These are phyloP conservation scores for Plectrocnemia conspersa DNA, from an alignment of 1,140 invertebrate species.

Conservation along the genomic window DNA sequence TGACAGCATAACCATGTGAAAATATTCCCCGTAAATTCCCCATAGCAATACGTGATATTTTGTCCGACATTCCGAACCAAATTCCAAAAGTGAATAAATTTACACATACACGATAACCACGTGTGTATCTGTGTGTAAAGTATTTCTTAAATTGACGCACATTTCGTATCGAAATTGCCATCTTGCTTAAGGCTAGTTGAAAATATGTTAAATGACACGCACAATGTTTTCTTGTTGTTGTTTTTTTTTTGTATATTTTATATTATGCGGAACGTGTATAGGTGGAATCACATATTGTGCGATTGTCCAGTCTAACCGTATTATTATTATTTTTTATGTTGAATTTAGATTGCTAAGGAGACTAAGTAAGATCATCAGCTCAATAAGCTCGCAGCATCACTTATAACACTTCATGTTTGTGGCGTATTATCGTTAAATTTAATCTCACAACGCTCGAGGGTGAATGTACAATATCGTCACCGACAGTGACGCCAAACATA, in stretches of 20 bases:
- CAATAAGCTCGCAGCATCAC: slow-evolving; percentile 1
- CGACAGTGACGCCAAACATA: too few relatives aligned
- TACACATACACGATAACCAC: neutral
- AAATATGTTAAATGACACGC: too few relatives aligned
- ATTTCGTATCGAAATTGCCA: too few relatives aligned
- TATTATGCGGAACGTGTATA: neutral
- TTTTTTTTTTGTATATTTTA: neutral
- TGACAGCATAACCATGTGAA: slow-evolving; percentile 32
- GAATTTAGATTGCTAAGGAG: neutral
- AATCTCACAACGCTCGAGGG: slow-evolving; percentile 21
- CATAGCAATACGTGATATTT: slow-evolving; percentile 1
- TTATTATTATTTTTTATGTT: neutral
- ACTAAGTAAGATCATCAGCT: slow-evolving; percentile 13
- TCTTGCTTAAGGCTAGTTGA: too few relatives aligned
- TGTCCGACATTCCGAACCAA: neutral
- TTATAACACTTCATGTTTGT: slow-evolving; percentile 25
- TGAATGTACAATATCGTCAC: slow-evolving; percentile 23
- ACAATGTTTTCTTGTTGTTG: too few relatives aligned
- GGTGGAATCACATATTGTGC: slow-evolving; percentile 1
- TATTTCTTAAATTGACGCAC: too few relatives aligned
- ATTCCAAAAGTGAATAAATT: too few relatives aligned
- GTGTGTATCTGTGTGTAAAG: neutral
- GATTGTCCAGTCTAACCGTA: neutral
- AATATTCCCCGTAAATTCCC: slow-evolving; percentile 11
- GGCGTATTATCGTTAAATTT: slow-evolving; percentile 29